Conservation (phyloP, 2,113 vertebrate species). For the Dicerorhinus sumatrensis region DNA sequence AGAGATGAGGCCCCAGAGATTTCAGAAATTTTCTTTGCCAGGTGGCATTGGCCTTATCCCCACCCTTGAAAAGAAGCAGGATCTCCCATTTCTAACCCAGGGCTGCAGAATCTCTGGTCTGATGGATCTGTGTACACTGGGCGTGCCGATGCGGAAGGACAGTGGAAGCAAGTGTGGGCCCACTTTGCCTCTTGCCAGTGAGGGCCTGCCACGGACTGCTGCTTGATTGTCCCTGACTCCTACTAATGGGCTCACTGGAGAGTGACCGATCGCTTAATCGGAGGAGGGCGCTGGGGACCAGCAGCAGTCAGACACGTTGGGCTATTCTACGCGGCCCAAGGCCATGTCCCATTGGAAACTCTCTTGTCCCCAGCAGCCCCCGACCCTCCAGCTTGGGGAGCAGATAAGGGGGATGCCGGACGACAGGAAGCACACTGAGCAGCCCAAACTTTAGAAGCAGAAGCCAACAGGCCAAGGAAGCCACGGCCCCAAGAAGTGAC, state of each 20-base stretch:
- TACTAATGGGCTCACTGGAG: background rate
- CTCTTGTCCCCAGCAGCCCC: background rate
- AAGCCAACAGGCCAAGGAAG: background rate
- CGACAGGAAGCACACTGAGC: background rate
- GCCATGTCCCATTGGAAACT: background rate
- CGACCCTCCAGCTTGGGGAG: background rate
- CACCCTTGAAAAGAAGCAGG: background rate
- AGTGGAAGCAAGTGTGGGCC: background rate
- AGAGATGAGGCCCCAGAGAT: background rate
- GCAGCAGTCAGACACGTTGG: background rate
- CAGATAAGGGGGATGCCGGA: no score
- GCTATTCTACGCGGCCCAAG: background rate
- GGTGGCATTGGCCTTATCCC: background rate
- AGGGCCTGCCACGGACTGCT: background rate
- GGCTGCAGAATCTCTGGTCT: background rate
- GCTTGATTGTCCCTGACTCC: background rate
- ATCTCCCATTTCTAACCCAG: background rate
- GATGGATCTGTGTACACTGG: background rate
- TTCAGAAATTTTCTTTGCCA: background rate
- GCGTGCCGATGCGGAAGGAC: background rate
- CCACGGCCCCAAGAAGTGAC: background rate
- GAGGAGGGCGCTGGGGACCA: background rate
- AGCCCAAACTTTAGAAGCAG: background rate
- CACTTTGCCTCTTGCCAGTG: background rate
- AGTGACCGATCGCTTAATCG: background rate